Conservation (phyloP, 2,888 invertebrate genomes). For the Perizoma affinitatum region DNA sequence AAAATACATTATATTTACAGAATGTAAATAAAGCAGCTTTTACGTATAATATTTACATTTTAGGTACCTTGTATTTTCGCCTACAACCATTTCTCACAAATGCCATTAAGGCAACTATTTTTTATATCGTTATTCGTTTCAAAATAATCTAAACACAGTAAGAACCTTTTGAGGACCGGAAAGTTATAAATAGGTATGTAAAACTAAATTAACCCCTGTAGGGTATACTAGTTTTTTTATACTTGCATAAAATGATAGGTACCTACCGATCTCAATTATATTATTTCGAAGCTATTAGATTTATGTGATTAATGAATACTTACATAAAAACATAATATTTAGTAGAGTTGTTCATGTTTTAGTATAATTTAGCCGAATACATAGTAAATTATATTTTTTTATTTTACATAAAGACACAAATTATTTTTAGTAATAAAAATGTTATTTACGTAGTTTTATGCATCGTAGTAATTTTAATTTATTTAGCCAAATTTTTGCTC, state of each 20-base stretch:
- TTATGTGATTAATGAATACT: constrained; percentile 54
- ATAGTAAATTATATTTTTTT: constrained; percentile 60
- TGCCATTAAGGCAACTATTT: constrained; percentile 34
- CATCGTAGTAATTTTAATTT: constrained; percentile 66
- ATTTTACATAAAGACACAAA: constrained; percentile 76
- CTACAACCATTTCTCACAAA: constrained; percentile 22
- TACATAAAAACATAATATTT: constrained; percentile 47
- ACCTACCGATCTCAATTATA: constrained; percentile 74
- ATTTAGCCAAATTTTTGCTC: constrained; percentile 83
- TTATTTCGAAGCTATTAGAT: constrained; percentile 81
- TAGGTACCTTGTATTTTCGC: constrained; percentile 8
- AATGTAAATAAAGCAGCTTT: constrained; percentile 10
- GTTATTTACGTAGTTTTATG: constrained; percentile 61
- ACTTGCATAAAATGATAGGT: constrained; percentile 50
- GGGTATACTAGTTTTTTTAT: constrained; percentile 47
- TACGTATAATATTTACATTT: no score
- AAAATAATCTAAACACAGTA: constrained; percentile 12
- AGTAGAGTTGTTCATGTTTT: constrained; percentile 63
- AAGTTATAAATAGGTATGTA: constrained; percentile 11
- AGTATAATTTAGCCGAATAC: constrained; percentile 51
- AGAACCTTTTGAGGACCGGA: constrained; percentile 9
- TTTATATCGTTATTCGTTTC: constrained; percentile 35
- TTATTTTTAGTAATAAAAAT: constrained; percentile 62
- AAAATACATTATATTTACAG: not conserved
- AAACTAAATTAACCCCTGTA: constrained; percentile 11